These are phyloP conservation scores for Nephrotoma guestfalica DNA, from an alignment of 2,888 invertebrate genomes.

Conservation along the genomic window DNA sequence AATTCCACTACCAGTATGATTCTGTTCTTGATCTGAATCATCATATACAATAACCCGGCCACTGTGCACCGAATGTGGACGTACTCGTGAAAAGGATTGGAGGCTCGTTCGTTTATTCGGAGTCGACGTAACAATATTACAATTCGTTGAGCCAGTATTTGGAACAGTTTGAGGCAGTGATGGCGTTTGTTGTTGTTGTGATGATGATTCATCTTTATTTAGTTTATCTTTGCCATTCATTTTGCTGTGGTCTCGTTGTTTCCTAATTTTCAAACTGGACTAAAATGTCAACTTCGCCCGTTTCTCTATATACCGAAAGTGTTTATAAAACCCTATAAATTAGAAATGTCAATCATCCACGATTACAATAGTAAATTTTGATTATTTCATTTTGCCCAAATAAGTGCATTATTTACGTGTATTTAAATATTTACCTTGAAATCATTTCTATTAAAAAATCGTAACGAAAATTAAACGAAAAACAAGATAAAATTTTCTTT, in stretches of 20 bases:
- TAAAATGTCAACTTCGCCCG: background rate
- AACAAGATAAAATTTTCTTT: background rate
- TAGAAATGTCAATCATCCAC: background rate
- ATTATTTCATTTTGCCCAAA: background rate
- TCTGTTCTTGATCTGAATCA: conserved; percentile 45
- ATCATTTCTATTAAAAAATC: background rate
- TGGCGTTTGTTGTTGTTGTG: background rate
- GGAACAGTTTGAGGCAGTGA: background rate
- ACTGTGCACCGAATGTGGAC: conserved; percentile 49
- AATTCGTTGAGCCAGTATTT: background rate
- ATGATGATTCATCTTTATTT: background rate
- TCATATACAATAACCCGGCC: conserved; percentile 65
- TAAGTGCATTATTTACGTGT: background rate
- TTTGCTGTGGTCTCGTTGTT: too few relatives aligned
- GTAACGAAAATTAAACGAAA: background rate
- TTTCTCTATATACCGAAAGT: background rate
- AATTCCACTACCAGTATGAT: background rate
- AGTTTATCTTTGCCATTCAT: background rate
- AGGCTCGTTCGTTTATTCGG: background rate
- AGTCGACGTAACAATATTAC: background rate
- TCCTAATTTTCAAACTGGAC: background rate
- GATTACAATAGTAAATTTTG: background rate
- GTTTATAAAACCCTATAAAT: background rate
- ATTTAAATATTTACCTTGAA: background rate
- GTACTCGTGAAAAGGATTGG: conserved; percentile 10